Base-by-base conservation (phyloP, 92 coral and sea anemone species). In the Diadumene lineata region DNA sequence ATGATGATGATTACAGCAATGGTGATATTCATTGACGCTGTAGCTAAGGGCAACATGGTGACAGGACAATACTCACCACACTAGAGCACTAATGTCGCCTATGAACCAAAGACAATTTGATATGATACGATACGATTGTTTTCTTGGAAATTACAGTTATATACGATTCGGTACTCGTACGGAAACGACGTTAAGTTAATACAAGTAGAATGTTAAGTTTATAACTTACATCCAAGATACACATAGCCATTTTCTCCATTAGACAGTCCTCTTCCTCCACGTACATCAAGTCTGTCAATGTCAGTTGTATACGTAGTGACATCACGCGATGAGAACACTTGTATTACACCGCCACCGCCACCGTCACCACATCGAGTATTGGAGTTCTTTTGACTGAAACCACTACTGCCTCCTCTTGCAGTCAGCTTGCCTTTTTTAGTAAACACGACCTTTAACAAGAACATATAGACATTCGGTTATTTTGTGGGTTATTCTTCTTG, bases 271-370 rank as follows among this genome's bases (percentile, higher is more conserved):
- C 23, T 67, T 26, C 92, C 92, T 26, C 82, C 88, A 8, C 63
- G 6, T 17, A 76, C 73, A 17, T 24, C 53, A 2, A 18, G 9
- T 23, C 33, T 11, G 22, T 68, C 71, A 1, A 8, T 34, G 32
- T 38, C 34, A 6, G 74, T 58, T 0, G 10, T 1, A n/a, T 81
- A 67, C 11, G 43, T 23, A 51, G 2, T 24, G 48, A 56, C 67
- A 33, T 77, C 81, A 22, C 34, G 60, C 9, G 22, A 11, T 1
- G 79, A 76, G 30, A 87, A 87, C 44, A 87, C 88, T 62, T 87
- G 92, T 31, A 87, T 83, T 38, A 87, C 92, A 15, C 92, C 92
- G 34, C 92, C 92, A 31, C 92, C 92, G 0, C 92, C 92, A 19
- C 92, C 92, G 63, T 72, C 77, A 34, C 88, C 87, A 31, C 88